A percentile compares a stretch with the other conserved stretches of the same genome.
These are phyloP conservation scores for Prunella himalayana DNA, from an alignment of 2,113 vertebrate genomes.

Conservation along the genomic window DNA sequence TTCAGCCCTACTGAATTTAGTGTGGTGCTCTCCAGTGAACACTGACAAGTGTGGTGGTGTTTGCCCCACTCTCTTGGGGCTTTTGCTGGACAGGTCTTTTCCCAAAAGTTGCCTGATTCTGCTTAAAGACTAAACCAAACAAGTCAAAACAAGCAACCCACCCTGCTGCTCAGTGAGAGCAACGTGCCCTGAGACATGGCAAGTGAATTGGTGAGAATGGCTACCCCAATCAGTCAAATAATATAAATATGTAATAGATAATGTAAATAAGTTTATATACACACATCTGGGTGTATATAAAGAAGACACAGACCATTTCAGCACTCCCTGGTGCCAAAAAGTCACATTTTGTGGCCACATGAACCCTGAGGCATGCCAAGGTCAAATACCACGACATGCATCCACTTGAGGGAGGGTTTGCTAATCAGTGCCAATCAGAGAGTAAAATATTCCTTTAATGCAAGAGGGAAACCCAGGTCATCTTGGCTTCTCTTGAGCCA, in stretches of 20 bases:
- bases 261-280: no score
- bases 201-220: neutral
- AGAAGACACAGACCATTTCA: neutral
- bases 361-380: neutral
- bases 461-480: neutral
- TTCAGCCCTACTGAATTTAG: neutral
- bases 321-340: neutral
- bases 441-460: neutral
- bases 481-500: neutral
- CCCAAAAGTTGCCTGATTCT: neutral
- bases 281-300: no score
- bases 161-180: neutral
- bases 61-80: neutral
- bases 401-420: neutral
- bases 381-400: neutral
- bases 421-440: neutral
- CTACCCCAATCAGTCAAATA: neutral
- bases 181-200: fast-evolving
- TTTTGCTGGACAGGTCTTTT: neutral
- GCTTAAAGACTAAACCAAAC: neutral
- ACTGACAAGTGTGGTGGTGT: fast-evolving
- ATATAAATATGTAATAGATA: neutral
- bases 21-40: neutral
- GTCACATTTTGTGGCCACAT: neutral
- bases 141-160: neutral